Percentiles rank a stretch among this genome's conserved stretches.
phyloP scores from a whole-genome alignment of 2,888 invertebrate genomes.

The Corbicula japonica region DNA sequence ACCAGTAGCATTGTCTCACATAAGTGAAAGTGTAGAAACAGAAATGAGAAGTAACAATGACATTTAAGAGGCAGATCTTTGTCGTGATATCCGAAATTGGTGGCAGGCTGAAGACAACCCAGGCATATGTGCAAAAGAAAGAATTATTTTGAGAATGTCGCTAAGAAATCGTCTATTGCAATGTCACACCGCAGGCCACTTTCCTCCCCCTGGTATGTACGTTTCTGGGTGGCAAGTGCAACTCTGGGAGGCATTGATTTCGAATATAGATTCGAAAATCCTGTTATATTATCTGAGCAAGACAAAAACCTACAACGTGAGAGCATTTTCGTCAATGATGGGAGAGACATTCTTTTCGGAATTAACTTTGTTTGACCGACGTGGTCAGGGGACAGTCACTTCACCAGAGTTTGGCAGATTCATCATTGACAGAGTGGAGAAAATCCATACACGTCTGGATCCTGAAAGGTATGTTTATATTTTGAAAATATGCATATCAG shows the following conservation, averaged over 20 bases:
- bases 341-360: constrained; percentile 43
- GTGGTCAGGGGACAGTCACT: constrained; percentile 37
- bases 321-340: constrained; percentile 42
- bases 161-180: constrained; percentile 26
- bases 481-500: no score
- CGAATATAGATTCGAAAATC: constrained; percentile 26
- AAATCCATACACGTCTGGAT: constrained; percentile 27
- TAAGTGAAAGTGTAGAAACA: constrained; percentile 29
- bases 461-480: constrained; percentile 34
- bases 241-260: constrained; percentile 31
- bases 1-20: constrained; percentile 20
- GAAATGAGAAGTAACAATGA: constrained; percentile 22
- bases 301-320: constrained; percentile 22
- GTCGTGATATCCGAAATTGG: constrained; percentile 36
- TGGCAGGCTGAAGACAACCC: constrained; percentile 55
- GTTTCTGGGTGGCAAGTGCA: constrained; percentile 42
- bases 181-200: constrained; percentile 14
- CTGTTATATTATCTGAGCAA: constrained; percentile 5
- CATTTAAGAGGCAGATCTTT: constrained; percentile 24
- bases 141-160: constrained; percentile 9
- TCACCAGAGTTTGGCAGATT: constrained; percentile 20
- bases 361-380: constrained; percentile 29
- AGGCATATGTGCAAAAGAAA: constrained; percentile 33
- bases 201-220: constrained; percentile 51
- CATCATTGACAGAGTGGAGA: constrained; percentile 16